Conservation (phyloP, 2,888 invertebrate genomes). For the Adelphocoris suturalis region DNA sequence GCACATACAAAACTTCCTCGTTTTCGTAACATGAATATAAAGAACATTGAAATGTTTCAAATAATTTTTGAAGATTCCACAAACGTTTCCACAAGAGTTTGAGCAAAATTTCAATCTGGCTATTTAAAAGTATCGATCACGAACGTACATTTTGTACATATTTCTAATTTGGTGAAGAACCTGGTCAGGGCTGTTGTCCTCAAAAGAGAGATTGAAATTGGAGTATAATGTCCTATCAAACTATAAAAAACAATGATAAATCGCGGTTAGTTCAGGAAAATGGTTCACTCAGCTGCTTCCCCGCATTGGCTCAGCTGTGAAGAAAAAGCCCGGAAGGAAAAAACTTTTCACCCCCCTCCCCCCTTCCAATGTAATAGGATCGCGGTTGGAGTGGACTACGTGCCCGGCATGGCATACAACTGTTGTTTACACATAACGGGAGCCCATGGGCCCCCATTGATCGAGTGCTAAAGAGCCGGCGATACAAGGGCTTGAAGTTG, state of each 20-base stretch:
- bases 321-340: background rate
- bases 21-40: too few species aligned
- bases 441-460: slow-evolving; percentile 45
- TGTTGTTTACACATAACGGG: slow-evolving; percentile 58
- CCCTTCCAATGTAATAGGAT: slow-evolving; percentile 53
- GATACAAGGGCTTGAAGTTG: slow-evolving; percentile 61
- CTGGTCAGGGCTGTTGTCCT: too few species aligned
- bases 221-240: background rate
- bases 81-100: too few species aligned
- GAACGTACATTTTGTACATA: too few species aligned
- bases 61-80: too few species aligned
- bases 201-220: too few species aligned
- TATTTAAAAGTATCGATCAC: too few species aligned
- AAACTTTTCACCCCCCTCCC: slow-evolving; percentile 45
- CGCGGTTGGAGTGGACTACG: slow-evolving; percentile 58
- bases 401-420: slow-evolving; percentile 49
- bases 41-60: too few species aligned
- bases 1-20: too few species aligned
- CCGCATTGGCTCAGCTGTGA: background rate
- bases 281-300: background rate
- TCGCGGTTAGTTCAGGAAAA: background rate
- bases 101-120: too few species aligned
- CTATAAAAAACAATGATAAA: background rate
- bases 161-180: too few species aligned
- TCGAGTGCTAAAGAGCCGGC: slow-evolving; percentile 62